Percentiles rank a stretch among this genome's conserved stretches.
phyloP scores from a whole-genome alignment of 2,113 vertebrate genomes.

The Pipra filicauda region DNA sequence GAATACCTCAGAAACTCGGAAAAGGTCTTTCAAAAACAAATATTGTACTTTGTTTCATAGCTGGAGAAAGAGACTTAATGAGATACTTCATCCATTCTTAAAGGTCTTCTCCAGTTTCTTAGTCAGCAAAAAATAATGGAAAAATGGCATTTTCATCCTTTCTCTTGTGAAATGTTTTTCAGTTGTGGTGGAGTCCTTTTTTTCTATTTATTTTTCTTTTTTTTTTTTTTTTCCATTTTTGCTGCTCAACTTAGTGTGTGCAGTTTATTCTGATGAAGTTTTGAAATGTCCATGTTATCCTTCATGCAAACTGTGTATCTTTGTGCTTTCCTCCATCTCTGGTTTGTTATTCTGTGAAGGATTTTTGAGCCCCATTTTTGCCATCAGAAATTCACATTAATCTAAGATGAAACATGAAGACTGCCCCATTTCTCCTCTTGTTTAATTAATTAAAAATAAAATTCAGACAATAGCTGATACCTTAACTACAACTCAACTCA shows the following conservation, averaged over 20 bases:
- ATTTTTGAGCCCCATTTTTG: rapidly evolving
- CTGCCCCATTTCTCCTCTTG: neutral
- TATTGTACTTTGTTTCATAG: neutral
- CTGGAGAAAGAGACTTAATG: neutral
- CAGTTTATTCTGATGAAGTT: neutral
- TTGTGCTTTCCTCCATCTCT: neutral
- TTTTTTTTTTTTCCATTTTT: neutral
- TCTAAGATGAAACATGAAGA: neutral
- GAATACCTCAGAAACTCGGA: neutral
- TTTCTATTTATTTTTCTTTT: neutral
- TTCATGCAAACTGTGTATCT: neutral
- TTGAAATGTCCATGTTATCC: neutral
- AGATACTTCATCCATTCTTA: neutral
- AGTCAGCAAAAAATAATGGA: neutral
- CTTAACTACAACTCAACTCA: neutral
- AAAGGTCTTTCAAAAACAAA: neutral
- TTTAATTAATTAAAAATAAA: neutral
- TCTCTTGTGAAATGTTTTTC: neutral
- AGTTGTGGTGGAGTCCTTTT: rapidly evolving
- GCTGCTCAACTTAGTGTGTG: neutral
- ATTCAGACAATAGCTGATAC: neutral
- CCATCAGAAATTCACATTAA: neutral
- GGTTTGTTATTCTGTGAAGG: neutral
- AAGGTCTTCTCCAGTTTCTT: neutral
- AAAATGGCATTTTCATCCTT: neutral